Evolutionary conservation across 2,113 vertebrate genomes (phyloP).

Genomic region (Diadophis punctatus): DNA sequence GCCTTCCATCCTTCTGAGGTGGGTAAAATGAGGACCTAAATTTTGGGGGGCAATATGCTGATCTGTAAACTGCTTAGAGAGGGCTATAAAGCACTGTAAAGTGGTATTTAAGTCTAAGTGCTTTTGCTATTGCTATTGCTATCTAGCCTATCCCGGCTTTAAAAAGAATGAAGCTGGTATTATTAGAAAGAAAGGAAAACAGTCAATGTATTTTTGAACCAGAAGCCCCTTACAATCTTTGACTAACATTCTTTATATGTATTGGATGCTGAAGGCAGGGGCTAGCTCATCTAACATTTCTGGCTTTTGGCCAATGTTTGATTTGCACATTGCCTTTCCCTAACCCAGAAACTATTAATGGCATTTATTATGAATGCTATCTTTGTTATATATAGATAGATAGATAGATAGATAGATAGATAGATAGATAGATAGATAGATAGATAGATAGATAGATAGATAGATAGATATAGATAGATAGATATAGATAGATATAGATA

Average conservation of each 20-base stretch:
- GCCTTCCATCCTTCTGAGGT: too few species aligned
- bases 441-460: too few species aligned
- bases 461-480: too few species aligned
- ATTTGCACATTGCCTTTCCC: neutral
- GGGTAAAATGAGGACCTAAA: too few species aligned
- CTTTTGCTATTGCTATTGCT: too few species aligned
- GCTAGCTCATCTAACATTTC: neutral
- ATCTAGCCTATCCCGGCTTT: neutral
- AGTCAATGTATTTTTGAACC: neutral
- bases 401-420: too few species aligned
- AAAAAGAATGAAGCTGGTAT: neutral
- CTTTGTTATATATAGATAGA: neutral
- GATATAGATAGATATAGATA: too few species aligned
- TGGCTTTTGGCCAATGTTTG: neutral
- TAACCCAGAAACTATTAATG: neutral
- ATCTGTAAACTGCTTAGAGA: too few species aligned
- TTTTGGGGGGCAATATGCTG: too few species aligned
- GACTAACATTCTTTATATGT: neutral
- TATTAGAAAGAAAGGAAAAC: neutral
- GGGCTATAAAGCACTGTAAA: too few species aligned
- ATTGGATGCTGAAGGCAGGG: conserved; percentile 8
- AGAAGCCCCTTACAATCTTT: neutral
- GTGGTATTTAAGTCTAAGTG: too few species aligned
- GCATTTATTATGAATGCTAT: neutral
- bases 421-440: too few species aligned